Conservation (phyloP, 2,113 vertebrate species). For the Noctilio leporinus region DNA sequence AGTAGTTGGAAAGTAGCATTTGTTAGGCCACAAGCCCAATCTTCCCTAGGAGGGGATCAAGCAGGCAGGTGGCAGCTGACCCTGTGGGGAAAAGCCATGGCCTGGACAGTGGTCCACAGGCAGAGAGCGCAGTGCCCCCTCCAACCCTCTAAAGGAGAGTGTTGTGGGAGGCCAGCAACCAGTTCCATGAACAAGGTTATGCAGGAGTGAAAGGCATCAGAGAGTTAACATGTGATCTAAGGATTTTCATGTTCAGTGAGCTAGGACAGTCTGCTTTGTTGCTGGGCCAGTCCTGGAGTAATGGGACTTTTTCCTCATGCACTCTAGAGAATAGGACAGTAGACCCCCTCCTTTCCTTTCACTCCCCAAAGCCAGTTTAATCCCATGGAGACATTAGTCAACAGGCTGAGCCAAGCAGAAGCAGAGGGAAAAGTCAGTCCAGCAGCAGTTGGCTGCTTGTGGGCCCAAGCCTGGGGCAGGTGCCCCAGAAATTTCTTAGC, state of each 20-base stretch:
- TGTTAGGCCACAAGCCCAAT: neutral
- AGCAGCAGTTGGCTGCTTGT: neutral
- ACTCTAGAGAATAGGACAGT: neutral
- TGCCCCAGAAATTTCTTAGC: neutral
- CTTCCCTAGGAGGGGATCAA: neutral
- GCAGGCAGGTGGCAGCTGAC: neutral
- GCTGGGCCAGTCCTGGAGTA: too few relatives aligned
- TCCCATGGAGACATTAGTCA: neutral
- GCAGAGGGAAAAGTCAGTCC: neutral
- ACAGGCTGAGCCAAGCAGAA: neutral
- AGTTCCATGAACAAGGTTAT: neutral
- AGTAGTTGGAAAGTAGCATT: too few relatives aligned
- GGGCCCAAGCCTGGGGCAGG: fast-evolving
- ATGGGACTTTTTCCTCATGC: neutral
- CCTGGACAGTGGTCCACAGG: neutral
- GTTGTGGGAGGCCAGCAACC: neutral
- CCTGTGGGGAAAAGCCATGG: neutral
- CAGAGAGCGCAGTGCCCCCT: neutral
- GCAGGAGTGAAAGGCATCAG: neutral
- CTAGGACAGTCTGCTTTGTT: neutral
- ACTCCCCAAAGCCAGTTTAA: neutral
- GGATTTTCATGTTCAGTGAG: neutral
- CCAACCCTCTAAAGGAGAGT: neutral
- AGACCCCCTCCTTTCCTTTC: neutral
- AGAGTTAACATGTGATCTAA: neutral